Evolutionary conservation across 2,888 invertebrate species (phyloP).

Genomic region (Automeris io): DNA sequence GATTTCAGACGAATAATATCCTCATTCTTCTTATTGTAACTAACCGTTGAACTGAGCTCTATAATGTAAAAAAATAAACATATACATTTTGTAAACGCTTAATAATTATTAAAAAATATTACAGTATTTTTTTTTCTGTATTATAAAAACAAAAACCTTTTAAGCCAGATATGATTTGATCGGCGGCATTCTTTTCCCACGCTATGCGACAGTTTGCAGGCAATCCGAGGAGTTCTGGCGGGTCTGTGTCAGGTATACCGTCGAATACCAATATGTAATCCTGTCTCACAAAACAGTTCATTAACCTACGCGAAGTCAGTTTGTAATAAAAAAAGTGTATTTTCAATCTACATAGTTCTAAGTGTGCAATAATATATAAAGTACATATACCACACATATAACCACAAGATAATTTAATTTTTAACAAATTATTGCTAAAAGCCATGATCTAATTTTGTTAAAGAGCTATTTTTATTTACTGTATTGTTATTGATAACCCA

Average conservation of each 20-base stretch:
- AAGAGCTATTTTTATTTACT: too few relatives aligned
- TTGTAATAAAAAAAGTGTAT: neutral
- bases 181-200: conserved; percentile 84
- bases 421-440: too few relatives aligned
- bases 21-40: conserved; percentile 71
- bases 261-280: conserved; percentile 82
- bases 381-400: too few relatives aligned
- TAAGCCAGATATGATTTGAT: conserved; percentile 70
- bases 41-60: conserved; percentile 50
- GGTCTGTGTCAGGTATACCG: conserved; percentile 83
- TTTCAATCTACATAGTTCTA: too few relatives aligned
- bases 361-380: too few relatives aligned
- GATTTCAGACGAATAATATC: conserved; percentile 75
- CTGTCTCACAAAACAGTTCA: conserved; percentile 56
- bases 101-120: too few relatives aligned
- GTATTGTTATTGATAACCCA: too few relatives aligned
- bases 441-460: too few relatives aligned
- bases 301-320: too few relatives aligned
- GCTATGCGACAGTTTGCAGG: conserved; percentile 92
- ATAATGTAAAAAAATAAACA: conserved; percentile 11
- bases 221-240: conserved; percentile 86
- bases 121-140: too few relatives aligned
- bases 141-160: conserved; percentile 23
- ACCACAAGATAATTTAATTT: too few relatives aligned
- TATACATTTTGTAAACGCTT: neutral